A percentile compares a stretch with the other conserved stretches of the same genome.
These are phyloP conservation scores for Xestia xanthographa DNA, from an alignment of 2,888 invertebrate genomes.

Conservation along the genomic window DNA sequence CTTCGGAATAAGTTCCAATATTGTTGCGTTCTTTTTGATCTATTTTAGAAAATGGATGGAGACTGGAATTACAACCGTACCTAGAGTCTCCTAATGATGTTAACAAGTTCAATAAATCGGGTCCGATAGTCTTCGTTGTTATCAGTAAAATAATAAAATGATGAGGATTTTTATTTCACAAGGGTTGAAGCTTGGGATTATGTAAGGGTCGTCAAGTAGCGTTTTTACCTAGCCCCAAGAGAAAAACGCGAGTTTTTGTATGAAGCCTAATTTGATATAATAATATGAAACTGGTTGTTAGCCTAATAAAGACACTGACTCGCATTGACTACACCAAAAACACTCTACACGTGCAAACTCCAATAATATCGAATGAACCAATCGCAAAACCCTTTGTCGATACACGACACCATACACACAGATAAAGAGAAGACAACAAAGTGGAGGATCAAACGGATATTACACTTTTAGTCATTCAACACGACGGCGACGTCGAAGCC, in stretches of 20 bases:
- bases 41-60: not conserved
- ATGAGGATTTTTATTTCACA: not conserved
- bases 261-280: conserved; percentile 12
- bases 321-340: not conserved
- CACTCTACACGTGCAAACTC: conserved; percentile 2
- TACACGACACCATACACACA: conserved; percentile 41
- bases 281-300: not conserved
- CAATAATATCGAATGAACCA: conserved; percentile 41
- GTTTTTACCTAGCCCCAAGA: not conserved
- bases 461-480: conserved; percentile 68
- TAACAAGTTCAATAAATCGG: not conserved
- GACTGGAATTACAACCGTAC: not conserved
- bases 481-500: conserved; percentile 49
- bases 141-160: not conserved
- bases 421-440: conserved; percentile 69
- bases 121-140: not conserved
- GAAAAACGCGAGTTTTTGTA: not conserved
- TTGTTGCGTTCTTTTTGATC: conserved; percentile 9
- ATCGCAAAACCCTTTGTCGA: conserved; percentile 40
- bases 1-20: conserved; percentile 8
- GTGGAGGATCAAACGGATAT: conserved; percentile 72
- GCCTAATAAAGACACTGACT: not conserved
- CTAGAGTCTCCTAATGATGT: not conserved
- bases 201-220: not conserved
- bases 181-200: not conserved